A percentile compares a stretch with the other conserved stretches of the same genome.
These are phyloP conservation scores for Andinoacara biseriatus DNA, from an alignment of 2,113 vertebrate genomes.

Conservation along the genomic window DNA sequence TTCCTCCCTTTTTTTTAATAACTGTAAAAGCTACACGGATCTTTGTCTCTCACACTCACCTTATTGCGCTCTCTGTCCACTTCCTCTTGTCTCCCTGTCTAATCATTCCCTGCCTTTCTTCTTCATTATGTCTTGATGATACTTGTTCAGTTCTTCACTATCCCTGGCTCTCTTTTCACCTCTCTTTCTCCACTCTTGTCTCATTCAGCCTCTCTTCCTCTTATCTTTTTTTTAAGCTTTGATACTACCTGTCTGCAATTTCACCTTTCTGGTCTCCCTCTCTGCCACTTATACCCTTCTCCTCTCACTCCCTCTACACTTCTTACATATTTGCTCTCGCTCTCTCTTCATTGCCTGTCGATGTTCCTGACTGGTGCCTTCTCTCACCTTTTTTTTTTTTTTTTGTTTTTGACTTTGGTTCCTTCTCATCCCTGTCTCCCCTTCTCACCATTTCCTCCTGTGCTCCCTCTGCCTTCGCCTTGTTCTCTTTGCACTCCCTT, in stretches of 20 bases:
- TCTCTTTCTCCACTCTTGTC: slow-evolving; percentile 6
- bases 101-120: slow-evolving; percentile 38
- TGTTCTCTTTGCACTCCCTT: background rate
- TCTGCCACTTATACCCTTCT: slow-evolving; percentile 9
- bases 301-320: background rate
- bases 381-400: slow-evolving; percentile 22
- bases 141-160: slow-evolving; percentile 10
- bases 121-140: slow-evolving; percentile 55
- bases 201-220: slow-evolving; percentile 17
- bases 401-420: slow-evolving; percentile 16
- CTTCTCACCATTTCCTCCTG: background rate
- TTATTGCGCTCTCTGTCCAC: slow-evolving; percentile 20
- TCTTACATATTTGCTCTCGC: background rate
- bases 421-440: slow-evolving; percentile 11
- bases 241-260: slow-evolving; percentile 41
- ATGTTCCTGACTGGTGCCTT: slow-evolving; percentile 3
- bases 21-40: slow-evolving; percentile 27
- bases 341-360: background rate
- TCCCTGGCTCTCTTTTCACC: slow-evolving; percentile 5
- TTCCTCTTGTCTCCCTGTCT: slow-evolving; percentile 19
- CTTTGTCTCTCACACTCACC: slow-evolving; percentile 26
- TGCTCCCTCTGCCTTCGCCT: background rate
- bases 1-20: background rate
- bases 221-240: slow-evolving; percentile 47
- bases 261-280: slow-evolving; percentile 25